Conservation (phyloP, 2,113 vertebrate species). For the Grantiella picta region DNA sequence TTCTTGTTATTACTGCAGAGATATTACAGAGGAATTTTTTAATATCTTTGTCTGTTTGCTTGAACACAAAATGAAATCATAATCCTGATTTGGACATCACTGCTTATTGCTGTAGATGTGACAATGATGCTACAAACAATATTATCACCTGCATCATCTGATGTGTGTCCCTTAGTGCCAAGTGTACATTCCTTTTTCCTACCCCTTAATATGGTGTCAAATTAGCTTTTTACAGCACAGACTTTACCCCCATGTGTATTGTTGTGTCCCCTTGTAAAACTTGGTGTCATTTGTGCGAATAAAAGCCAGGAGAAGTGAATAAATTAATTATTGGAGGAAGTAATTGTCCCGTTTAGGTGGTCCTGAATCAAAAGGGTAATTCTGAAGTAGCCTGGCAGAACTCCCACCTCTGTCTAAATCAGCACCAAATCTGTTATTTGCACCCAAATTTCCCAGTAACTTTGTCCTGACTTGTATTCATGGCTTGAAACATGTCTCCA, state of each 20-base stretch:
- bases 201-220: background rate
- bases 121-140: background rate
- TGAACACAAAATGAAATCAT: background rate
- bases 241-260: background rate
- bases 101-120: background rate
- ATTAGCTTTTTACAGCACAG: background rate
- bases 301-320: background rate
- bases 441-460: background rate
- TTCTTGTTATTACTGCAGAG: background rate
- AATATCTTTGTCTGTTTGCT: background rate
- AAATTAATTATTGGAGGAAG: background rate
- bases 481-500: background rate
- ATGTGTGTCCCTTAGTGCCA: background rate
- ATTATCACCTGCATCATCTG: background rate
- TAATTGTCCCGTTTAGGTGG: background rate
- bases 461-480: background rate
- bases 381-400: background rate
- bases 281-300: background rate
- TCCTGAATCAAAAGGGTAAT: background rate
- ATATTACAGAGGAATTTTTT: background rate
- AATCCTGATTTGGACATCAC: background rate
- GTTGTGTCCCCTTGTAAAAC: background rate
- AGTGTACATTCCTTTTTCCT: background rate
- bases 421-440: background rate
- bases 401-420: background rate